These are phyloP conservation scores for Drosophila rhopaloa DNA, from an alignment of 1,140 invertebrate genomes.

Conservation along the genomic window DNA sequence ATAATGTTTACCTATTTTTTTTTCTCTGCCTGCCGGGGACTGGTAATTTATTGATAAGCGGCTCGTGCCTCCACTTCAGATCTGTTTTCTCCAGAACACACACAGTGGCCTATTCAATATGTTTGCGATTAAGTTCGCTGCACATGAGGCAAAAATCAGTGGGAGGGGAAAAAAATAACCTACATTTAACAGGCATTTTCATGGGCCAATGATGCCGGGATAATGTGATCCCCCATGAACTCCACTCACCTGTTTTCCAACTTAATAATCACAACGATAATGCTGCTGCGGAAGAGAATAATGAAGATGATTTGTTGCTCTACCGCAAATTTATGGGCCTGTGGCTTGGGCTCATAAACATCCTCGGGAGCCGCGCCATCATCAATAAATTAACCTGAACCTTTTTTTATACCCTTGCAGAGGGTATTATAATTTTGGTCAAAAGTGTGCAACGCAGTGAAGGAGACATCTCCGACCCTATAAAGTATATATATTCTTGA, in stretches of 20 bases:
- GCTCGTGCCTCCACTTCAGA: slow-evolving; percentile 24
- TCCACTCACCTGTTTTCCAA: slow-evolving; percentile 8
- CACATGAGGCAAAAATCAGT: slow-evolving; percentile 24
- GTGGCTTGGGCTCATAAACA: slow-evolving; percentile 56
- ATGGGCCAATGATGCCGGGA: slow-evolving; percentile 70
- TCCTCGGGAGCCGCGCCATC: slow-evolving; percentile 28
- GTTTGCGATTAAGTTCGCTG: slow-evolving; percentile 63
- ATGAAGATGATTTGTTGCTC: slow-evolving; percentile 69
- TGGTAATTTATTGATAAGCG: slow-evolving; percentile 78
- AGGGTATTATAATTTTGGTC: too few species aligned
- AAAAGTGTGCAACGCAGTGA: too few species aligned
- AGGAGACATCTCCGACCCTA: too few species aligned
- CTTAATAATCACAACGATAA: slow-evolving; percentile 17
- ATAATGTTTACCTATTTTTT: slow-evolving; percentile 55
- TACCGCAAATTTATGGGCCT: slow-evolving; percentile 63
- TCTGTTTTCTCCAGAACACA: slow-evolving; percentile 4
- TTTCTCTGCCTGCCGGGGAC: slow-evolving; percentile 14
- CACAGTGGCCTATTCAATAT: slow-evolving; percentile 60
- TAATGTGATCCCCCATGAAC: slow-evolving; percentile 45
- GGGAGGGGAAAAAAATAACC: neutral
- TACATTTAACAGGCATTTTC: slow-evolving; percentile 54
- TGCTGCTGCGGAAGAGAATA: slow-evolving; percentile 20
- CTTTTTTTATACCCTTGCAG: too few species aligned
- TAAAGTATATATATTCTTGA: too few species aligned
- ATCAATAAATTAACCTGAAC: slow-evolving; percentile 66